Evolutionary conservation across 2,888 invertebrate species (phyloP).

Genomic region (Drosophila buzzatii): DNA sequence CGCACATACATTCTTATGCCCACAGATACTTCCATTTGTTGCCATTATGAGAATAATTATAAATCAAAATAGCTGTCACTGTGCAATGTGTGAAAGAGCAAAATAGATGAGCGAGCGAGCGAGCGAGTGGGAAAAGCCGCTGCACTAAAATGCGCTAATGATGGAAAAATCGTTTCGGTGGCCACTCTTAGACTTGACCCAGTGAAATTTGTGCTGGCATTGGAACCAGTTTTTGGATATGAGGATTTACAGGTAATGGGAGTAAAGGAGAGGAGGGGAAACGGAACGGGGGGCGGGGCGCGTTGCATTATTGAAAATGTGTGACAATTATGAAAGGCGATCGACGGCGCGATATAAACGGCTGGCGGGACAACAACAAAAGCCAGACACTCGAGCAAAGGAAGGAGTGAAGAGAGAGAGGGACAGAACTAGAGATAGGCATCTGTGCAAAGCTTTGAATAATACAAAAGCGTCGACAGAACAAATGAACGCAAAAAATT

Average conservation of each 20-base stretch:
- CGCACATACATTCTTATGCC: background rate
- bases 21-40: background rate
- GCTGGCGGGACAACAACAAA: constrained; percentile 55
- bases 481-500: constrained; percentile 63
- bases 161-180: constrained; percentile 24
- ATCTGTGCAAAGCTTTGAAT: constrained; percentile 59
- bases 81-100: constrained; percentile 42
- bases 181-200: constrained; percentile 51
- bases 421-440: constrained; percentile 45
- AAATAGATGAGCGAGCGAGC: constrained; percentile 14
- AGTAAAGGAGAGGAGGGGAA: background rate
- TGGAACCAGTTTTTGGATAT: constrained; percentile 55
- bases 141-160: constrained; percentile 67
- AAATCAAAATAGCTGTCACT: constrained; percentile 43
- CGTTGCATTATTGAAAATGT: constrained; percentile 60
- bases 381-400: constrained; percentile 4
- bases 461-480: constrained; percentile 57
- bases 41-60: constrained; percentile 46
- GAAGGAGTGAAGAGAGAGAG: background rate
- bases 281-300: background rate
- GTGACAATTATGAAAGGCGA: constrained; percentile 78
- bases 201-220: constrained; percentile 29
- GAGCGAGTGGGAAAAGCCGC: constrained; percentile 18
- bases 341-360: constrained; percentile 67
- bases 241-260: background rate